These are phyloP conservation scores for Heliocidaris tuberculata DNA, from an alignment of 35 echinoderm and acorn worm species.

Conservation along the genomic window DNA sequence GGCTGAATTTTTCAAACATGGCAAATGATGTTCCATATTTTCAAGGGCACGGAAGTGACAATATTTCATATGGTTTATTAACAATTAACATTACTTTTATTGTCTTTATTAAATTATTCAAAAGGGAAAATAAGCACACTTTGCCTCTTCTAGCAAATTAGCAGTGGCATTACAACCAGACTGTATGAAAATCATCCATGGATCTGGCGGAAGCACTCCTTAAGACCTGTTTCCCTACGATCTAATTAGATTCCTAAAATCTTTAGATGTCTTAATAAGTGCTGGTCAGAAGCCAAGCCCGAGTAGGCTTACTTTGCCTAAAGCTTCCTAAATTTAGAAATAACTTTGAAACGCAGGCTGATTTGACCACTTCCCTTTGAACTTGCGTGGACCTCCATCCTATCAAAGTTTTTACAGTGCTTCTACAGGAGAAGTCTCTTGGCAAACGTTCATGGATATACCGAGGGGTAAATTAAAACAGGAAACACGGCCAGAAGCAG, in stretches of 20 bases:
- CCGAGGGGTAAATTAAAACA: neutral
- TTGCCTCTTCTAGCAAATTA: no score
- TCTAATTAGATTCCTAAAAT: neutral
- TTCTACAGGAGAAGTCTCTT: neutral
- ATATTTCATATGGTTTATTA: neutral
- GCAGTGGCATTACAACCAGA: neutral
- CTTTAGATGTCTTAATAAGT: neutral
- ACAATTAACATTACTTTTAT: neutral
- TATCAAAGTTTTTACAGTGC: neutral
- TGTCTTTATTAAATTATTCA: neutral
- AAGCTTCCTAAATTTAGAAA: neutral
- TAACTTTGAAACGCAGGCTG: neutral
- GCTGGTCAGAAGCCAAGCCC: neutral
- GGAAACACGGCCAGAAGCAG: neutral
- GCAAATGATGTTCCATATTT: no score
- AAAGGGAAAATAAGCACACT: no score
- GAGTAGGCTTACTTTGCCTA: neutral
- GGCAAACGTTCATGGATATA: neutral
- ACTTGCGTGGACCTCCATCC: neutral
- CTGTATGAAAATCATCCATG: neutral
- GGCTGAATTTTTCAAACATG: no score
- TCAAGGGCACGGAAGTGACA: no score
- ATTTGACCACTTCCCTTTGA: neutral
- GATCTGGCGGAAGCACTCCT: neutral
- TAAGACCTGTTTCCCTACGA: neutral